Percentiles rank a stretch among this genome's conserved stretches.
Conservation (phyloP, 2,888 invertebrate genomes). For the Taenaris catops region DNA sequence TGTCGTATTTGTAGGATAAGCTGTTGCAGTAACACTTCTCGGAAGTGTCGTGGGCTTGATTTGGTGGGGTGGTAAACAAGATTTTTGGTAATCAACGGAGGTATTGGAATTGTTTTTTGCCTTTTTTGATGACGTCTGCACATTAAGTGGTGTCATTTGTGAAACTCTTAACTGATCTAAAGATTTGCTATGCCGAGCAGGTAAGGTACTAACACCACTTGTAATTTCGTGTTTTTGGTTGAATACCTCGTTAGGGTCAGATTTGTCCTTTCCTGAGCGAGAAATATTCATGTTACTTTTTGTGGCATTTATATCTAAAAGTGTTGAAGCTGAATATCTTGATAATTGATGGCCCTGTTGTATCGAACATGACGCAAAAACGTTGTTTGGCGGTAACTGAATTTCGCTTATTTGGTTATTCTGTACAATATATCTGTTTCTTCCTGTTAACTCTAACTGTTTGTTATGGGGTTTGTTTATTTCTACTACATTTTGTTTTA, state of each 20-base stretch:
- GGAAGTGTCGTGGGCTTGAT: constrained; percentile 71
- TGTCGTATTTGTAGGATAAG: constrained; percentile 66
- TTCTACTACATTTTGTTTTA: constrained; percentile 67
- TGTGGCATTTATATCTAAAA: constrained; percentile 63
- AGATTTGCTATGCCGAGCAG: constrained; percentile 89
- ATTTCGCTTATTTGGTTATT: constrained; percentile 77
- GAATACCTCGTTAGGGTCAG: constrained; percentile 48
- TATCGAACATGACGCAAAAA: constrained; percentile 61
- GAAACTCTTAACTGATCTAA: constrained; percentile 86
- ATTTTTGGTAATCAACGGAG: constrained; percentile 69
- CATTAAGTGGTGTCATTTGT: constrained; percentile 53
- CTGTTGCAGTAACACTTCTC: constrained; percentile 67
- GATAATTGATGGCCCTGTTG: constrained; percentile 74
- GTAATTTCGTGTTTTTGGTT: constrained; percentile 61
- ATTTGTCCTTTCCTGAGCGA: constrained; percentile 47
- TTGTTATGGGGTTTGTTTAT: constrained; percentile 60
- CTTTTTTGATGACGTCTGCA: constrained; percentile 53
- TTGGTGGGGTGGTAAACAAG: constrained; percentile 58
- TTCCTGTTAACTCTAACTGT: constrained; percentile 67
- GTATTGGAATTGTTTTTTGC: constrained; percentile 58
- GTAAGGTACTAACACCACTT: constrained; percentile 77
- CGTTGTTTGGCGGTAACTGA: constrained; percentile 62
- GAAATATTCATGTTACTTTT: constrained; percentile 47
- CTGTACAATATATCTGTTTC: constrained; percentile 73
- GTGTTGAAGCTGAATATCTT: constrained; percentile 80